These are phyloP conservation scores for Daktulosphaira vitifoliae DNA, from an alignment of 1,140 invertebrate genomes.

Conservation along the genomic window DNA sequence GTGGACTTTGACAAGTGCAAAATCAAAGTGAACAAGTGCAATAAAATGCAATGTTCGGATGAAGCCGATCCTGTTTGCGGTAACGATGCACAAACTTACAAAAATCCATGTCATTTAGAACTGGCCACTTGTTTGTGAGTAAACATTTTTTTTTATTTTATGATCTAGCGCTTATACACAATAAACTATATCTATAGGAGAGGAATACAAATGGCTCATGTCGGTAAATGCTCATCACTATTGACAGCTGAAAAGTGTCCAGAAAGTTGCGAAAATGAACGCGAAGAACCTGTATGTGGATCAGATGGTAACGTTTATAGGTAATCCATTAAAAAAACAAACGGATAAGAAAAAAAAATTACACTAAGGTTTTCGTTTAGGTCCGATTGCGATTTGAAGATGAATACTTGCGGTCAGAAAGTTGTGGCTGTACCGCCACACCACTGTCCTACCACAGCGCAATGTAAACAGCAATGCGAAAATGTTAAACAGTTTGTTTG, in stretches of 20 bases:
- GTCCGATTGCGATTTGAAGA: slow-evolving; percentile 78
- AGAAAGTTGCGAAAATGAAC: slow-evolving; percentile 57
- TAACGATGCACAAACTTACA: slow-evolving; percentile 72
- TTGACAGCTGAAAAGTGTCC: slow-evolving; percentile 62
- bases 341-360: neutral
- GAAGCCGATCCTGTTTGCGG: slow-evolving; percentile 69
- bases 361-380: slow-evolving; percentile 42
- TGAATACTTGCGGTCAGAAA: slow-evolving; percentile 71
- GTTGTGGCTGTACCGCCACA: slow-evolving; percentile 68
- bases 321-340: slow-evolving; percentile 45
- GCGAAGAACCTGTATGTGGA: slow-evolving; percentile 72
- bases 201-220: slow-evolving; percentile 73
- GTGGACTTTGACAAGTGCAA: slow-evolving; percentile 69
- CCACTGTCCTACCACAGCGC: slow-evolving; percentile 71
- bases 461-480: slow-evolving; percentile 65
- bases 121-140: slow-evolving; percentile 74
- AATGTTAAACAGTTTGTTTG: slow-evolving; percentile 74
- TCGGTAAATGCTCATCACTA: slow-evolving; percentile 72
- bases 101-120: slow-evolving; percentile 69
- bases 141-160: neutral
- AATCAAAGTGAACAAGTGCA: slow-evolving; percentile 59
- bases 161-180: neutral
- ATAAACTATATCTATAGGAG: slow-evolving; percentile 52
- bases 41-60: slow-evolving; percentile 54
- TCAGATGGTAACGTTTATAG: slow-evolving; percentile 85